Evolutionary conservation across 92 coral and sea anemone genomes (phyloP), one percentile per base, ranked within the genome.

Genomic region (Virgularia gustaviana): DNA sequence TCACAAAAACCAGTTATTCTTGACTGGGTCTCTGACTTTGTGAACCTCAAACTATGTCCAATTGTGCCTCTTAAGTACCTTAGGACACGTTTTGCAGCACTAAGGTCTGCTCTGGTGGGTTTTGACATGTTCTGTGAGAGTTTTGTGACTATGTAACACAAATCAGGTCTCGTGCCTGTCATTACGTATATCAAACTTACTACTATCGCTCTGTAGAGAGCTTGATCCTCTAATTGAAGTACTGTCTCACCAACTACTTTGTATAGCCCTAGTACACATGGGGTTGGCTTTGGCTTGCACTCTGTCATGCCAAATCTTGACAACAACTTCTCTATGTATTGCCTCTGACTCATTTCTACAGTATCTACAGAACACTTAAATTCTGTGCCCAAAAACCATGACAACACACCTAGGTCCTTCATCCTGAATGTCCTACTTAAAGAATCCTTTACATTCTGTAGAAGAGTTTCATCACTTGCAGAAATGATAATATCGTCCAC

Each of bases 371-470:
- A 33, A 30, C 79, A 73, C 31, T 80, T 73, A 61, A 73, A 80
- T 25, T 73, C 36, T 49, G 68, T 80, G 22, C 85, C 79, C 39
- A 80, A 72, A 37, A 67, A 73, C 72, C 72, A 74, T 29, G 79
- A 74, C 4, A 74, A 30, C 36, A 37, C 22, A 10, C 80, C 72
- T 10, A 75, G 49, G 37, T 51, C 75, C 36, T 70, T 70, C n/a
- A 70, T 70, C 15, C 37, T 70, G 24, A 70, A 70, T 1, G 4
- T 11, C 36, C n/a, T 70, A 20, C 75, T 9, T 70, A 49, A 19
- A n/a, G 62, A 54, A 20, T 79, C 65, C 60, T 79, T 79, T 35
- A 27, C 37, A 27, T 64, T 70, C 33, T 35, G 11, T 45, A 79
- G 51, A 51, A 70, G 49, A 0, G 70, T n/a, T 4, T 36, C 3